Evolutionary conservation across 2,888 invertebrate genomes (phyloP).

Genomic region (Lapara coniferarum): DNA sequence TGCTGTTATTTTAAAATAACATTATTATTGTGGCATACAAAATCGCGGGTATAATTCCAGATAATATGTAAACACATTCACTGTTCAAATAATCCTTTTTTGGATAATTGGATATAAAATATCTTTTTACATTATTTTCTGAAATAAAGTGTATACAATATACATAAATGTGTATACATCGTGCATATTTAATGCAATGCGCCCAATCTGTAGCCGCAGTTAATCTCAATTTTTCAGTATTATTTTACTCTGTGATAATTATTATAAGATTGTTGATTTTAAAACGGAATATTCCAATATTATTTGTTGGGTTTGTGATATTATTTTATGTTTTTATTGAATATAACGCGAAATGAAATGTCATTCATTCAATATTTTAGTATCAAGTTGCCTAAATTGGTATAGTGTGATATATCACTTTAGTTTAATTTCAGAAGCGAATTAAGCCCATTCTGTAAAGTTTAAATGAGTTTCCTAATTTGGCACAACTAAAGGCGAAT

Average conservation of each 20-base stretch:
- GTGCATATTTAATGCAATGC: too few relatives aligned
- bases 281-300: neutral
- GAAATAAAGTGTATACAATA: neutral
- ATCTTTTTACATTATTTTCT: neutral
- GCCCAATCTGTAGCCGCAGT: too few relatives aligned
- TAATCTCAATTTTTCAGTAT: slow-evolving; percentile 21
- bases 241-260: slow-evolving; percentile 37
- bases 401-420: too few relatives aligned
- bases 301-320: slow-evolving; percentile 5
- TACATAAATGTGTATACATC: neutral
- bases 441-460: too few relatives aligned
- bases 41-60: too few relatives aligned
- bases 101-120: neutral
- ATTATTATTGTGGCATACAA: too few relatives aligned
- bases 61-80: too few relatives aligned
- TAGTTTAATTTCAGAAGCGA: too few relatives aligned
- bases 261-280: slow-evolving; percentile 21
- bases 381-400: neutral
- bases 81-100: too few relatives aligned
- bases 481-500: too few relatives aligned
- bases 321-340: neutral
- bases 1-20: too few relatives aligned
- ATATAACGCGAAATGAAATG: neutral
- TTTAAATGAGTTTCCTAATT: too few relatives aligned
- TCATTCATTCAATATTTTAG: neutral